These are phyloP conservation scores for Rynchops niger DNA, from an alignment of 2,113 vertebrate species.

Conservation along the genomic window DNA sequence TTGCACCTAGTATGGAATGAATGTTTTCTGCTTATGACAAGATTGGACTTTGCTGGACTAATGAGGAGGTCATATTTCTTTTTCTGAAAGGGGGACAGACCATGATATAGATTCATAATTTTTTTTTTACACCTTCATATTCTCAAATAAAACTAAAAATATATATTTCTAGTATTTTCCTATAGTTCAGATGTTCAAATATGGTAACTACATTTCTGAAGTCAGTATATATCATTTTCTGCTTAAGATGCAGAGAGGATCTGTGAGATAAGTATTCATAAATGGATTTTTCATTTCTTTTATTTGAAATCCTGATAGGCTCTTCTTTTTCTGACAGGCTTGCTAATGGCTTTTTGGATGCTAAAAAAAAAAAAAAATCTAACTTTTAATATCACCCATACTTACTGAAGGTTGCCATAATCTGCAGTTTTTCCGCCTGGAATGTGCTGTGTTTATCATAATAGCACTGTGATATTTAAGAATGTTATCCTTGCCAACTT, in stretches of 20 bases:
- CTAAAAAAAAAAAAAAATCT: neutral
- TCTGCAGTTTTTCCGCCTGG: constrained; percentile 24
- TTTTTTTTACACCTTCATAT: neutral
- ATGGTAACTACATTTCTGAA: constrained; percentile 42
- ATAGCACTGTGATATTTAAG: constrained; percentile 44
- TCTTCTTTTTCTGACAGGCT: constrained; percentile 29
- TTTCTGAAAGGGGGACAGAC: neutral
- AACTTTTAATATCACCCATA: constrained; percentile 46
- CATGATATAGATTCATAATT: neutral
- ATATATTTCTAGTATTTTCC: neutral
- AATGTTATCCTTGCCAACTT: constrained; percentile 38
- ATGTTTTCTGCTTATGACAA: neutral
- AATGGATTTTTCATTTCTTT: constrained; percentile 49
- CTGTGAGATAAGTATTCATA: constrained; percentile 44
- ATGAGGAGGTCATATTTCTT: neutral
- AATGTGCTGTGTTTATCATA: constrained; percentile 43
- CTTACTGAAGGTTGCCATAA: constrained; percentile 24
- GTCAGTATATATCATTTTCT: constrained; percentile 42
- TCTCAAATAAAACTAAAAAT: neutral
- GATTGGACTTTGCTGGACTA: neutral
- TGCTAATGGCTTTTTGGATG: constrained; percentile 42
- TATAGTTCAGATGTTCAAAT: constrained; percentile 31
- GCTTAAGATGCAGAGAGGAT: constrained; percentile 38
- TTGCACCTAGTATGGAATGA: neutral
- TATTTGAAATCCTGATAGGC: constrained; percentile 46